These are phyloP conservation scores for Actenoides hombroni DNA, from an alignment of 2,113 vertebrate genomes.

Conservation along the genomic window DNA sequence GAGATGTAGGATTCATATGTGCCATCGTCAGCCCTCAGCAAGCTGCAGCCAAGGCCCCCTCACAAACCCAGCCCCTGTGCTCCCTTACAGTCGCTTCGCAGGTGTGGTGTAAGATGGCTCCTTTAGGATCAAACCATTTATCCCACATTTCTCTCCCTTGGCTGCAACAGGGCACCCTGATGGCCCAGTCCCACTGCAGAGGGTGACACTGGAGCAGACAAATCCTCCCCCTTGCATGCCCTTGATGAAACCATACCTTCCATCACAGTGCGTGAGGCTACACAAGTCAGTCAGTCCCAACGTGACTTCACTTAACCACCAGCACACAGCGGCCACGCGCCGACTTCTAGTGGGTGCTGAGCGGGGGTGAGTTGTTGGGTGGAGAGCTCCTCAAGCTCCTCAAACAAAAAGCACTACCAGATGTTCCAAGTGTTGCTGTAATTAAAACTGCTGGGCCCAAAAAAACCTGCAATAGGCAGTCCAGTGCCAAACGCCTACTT, in stretches of 20 bases:
- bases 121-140: not conserved
- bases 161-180: not conserved
- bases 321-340: not conserved
- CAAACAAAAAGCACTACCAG: not conserved
- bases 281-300: not conserved
- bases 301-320: accelerated
- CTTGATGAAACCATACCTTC: accelerated
- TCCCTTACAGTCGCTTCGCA: not conserved
- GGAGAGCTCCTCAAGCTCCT: not conserved
- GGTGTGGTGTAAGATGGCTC: not conserved
- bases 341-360: accelerated
- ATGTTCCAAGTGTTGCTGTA: not conserved
- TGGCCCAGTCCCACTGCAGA: not conserved
- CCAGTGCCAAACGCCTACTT: not conserved
- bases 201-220: not conserved
- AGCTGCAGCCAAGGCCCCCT: not conserved
- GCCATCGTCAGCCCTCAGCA: not conserved
- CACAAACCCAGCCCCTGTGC: not conserved
- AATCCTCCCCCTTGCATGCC: not conserved
- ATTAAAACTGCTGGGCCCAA: not conserved
- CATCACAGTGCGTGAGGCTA: not conserved
- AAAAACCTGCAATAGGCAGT: not conserved
- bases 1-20: accelerated
- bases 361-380: accelerated
- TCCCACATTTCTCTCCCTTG: not conserved